Percentiles rank a stretch among this genome's conserved stretches.
Evolutionary conservation across 1,140 invertebrate genomes (phyloP).

Genomic region (Drosophila leontia): DNA sequence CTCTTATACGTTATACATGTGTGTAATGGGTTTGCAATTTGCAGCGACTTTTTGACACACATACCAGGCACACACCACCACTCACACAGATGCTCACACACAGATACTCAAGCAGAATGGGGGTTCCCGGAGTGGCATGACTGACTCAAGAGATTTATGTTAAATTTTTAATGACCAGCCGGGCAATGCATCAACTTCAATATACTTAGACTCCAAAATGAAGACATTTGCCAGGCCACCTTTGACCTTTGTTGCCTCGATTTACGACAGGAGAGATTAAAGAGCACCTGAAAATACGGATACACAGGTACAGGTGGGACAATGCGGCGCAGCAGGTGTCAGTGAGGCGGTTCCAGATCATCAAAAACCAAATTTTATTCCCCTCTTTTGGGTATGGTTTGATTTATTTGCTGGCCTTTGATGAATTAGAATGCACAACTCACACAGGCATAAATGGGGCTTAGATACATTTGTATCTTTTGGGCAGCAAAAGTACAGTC

Average conservation of each 20-base stretch:
- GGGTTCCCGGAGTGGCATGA: slow-evolving; percentile 31
- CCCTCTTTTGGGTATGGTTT: slow-evolving; percentile 24
- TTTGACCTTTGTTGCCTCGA: slow-evolving; percentile 53
- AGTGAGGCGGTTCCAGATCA: slow-evolving; percentile 24
- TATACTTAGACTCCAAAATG: slow-evolving; percentile 35
- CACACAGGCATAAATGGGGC: slow-evolving; percentile 18
- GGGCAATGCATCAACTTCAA: slow-evolving; percentile 65
- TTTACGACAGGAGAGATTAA: slow-evolving; percentile 38
- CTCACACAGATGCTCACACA: slow-evolving; percentile 6
- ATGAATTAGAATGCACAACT: slow-evolving; percentile 55
- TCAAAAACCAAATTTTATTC: slow-evolving; percentile 37
- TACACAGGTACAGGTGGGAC: slow-evolving; percentile 48
- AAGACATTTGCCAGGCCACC: slow-evolving; percentile 56
- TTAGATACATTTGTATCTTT: slow-evolving; percentile 18
- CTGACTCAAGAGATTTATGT: slow-evolving; percentile 65
- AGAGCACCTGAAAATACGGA: slow-evolving; percentile 17
- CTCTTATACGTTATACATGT: slow-evolving; percentile 64
- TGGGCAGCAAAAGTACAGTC: slow-evolving; percentile 15
- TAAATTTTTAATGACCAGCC: slow-evolving; percentile 66
- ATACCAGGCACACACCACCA: slow-evolving; percentile 30
- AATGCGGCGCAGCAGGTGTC: slow-evolving; percentile 41
- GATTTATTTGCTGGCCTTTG: slow-evolving; percentile 59
- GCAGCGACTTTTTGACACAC: slow-evolving; percentile 69
- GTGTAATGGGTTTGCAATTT: slow-evolving; percentile 69
- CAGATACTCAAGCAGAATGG: slow-evolving; percentile 8